These are phyloP conservation scores for Euplexia lucipara DNA, from an alignment of 2,888 invertebrate species.

Conservation along the genomic window DNA sequence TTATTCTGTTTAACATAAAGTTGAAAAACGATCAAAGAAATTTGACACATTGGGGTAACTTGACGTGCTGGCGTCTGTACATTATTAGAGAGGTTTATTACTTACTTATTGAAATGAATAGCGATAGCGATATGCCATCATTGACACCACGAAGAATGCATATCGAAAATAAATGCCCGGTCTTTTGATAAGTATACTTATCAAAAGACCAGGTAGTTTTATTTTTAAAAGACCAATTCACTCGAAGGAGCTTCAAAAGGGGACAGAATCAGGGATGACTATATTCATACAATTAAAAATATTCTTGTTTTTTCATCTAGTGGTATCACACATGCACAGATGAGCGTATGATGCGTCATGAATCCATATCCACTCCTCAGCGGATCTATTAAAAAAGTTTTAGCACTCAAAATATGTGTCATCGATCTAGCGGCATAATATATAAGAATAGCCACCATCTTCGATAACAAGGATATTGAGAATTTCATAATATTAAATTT, in stretches of 20 bases:
- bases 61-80: too few relatives aligned
- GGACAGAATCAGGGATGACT: not conserved
- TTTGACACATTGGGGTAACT: too few relatives aligned
- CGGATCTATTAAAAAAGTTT: slow-evolving; percentile 33
- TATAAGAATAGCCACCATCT: slow-evolving; percentile 4
- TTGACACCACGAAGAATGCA: too few relatives aligned
- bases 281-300: slow-evolving; percentile 5
- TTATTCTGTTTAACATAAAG: too few relatives aligned
- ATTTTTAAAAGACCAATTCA: too few relatives aligned
- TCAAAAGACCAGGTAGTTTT: too few relatives aligned
- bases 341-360: slow-evolving; percentile 45
- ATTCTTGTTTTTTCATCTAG: slow-evolving; percentile 22
- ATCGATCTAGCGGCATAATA: slow-evolving; percentile 20
- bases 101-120: too few relatives aligned
- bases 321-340: slow-evolving; percentile 12
- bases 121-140: too few relatives aligned
- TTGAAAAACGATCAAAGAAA: too few relatives aligned
- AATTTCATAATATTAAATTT: not conserved
- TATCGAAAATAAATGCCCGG: too few relatives aligned
- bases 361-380: slow-evolving; percentile 33
- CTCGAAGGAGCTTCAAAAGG: not conserved
- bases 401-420: slow-evolving; percentile 39
- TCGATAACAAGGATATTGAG: not conserved
- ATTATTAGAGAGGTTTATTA: too few relatives aligned
- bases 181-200: too few relatives aligned